Percentiles rank a stretch among this genome's conserved stretches.
These are phyloP conservation scores for Anguilla rostrata DNA, from an alignment of 2,113 vertebrate species.

Conservation along the genomic window DNA sequence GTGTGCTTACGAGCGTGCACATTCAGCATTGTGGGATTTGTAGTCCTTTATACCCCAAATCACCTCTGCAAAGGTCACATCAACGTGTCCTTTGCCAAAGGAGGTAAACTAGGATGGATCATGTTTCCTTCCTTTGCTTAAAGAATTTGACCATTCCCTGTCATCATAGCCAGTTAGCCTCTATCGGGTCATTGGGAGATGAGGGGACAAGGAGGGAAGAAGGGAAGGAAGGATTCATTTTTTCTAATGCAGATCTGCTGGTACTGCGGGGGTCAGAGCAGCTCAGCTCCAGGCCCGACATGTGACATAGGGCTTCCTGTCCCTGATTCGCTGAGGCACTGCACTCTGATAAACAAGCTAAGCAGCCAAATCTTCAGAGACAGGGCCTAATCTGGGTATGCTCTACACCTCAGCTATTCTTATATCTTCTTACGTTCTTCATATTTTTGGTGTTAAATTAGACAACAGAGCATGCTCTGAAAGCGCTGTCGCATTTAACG, in stretches of 20 bases:
- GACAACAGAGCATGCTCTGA: no score
- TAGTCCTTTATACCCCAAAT: no score
- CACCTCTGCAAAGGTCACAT: neutral
- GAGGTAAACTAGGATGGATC: no score
- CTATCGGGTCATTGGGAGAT: no score
- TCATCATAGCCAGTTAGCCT: no score
- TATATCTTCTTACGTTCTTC: neutral
- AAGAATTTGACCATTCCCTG: no score
- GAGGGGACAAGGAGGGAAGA: no score
- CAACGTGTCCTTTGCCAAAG: neutral
- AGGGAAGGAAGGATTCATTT: no score
- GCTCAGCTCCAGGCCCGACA: neutral
- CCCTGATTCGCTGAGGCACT: neutral
- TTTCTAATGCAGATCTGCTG: no score
- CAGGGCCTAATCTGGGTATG: neutral
- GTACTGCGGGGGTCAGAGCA: neutral
- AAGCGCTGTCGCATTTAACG: no score
- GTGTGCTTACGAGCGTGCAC: neutral
- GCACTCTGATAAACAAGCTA: neutral
- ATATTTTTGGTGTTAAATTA: neutral
- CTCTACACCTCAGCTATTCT: neutral
- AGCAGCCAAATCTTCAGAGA: neutral
- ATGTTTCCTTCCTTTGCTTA: no score
- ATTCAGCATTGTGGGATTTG: no score
- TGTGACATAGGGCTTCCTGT: conserved; percentile 10